Conservation (phyloP, 2,797 vertebrate species). For the Falco cherrug region DNA sequence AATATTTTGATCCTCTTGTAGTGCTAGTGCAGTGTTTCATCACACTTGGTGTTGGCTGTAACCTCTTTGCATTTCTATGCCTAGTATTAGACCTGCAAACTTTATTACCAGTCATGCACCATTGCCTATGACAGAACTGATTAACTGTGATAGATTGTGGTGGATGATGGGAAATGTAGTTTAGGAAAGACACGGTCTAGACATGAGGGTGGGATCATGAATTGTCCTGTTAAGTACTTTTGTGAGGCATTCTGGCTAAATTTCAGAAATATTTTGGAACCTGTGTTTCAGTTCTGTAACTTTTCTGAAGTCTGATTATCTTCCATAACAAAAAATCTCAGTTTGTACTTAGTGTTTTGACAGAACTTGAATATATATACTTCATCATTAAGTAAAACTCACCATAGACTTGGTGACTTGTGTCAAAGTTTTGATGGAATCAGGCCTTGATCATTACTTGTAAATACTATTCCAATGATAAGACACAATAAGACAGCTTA, state of each 20-base stretch:
- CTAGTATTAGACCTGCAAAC: background rate
- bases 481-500: background rate
- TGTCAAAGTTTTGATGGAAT: background rate
- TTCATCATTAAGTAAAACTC: background rate
- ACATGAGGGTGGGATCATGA: background rate
- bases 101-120: background rate
- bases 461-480: background rate
- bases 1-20: background rate
- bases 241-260: background rate
- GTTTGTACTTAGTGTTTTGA: background rate
- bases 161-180: background rate
- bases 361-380: background rate
- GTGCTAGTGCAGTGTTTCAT: background rate
- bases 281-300: background rate
- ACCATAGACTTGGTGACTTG: background rate
- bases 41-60: background rate
- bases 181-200: background rate
- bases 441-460: background rate
- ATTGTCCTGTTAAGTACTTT: background rate
- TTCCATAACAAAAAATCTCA: background rate
- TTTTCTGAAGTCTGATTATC: background rate
- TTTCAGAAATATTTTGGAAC: background rate
- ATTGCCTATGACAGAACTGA: background rate
- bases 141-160: background rate
- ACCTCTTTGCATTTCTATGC: background rate